These are phyloP conservation scores for Pandion haliaetus DNA, from an alignment of 2,113 vertebrate species.

Conservation along the genomic window DNA sequence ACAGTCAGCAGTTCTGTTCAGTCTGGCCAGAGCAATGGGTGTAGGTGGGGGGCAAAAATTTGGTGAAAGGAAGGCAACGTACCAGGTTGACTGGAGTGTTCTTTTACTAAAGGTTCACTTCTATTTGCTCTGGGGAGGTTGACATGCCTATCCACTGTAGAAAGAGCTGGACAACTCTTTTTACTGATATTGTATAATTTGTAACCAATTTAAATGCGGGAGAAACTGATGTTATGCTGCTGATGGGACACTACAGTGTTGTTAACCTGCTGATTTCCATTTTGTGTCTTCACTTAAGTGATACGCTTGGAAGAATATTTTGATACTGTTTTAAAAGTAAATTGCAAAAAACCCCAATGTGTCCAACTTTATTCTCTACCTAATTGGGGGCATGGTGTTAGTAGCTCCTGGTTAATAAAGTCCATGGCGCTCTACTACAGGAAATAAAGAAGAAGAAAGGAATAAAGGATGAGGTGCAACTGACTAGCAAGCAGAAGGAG, in stretches of 20 bases:
- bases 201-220: neutral
- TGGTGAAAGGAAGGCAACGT: neutral
- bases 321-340: neutral
- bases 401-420: neutral
- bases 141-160: neutral
- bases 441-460: slow-evolving; percentile 98
- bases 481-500: slow-evolving; percentile 96
- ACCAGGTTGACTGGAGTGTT: neutral
- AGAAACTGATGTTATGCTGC: neutral
- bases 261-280: neutral
- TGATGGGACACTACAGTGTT: neutral
- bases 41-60: neutral
- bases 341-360: fast-evolving
- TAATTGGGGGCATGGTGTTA: neutral
- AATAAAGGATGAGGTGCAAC: slow-evolving; percentile 93
- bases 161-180: neutral
- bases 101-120: neutral
- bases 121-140: neutral
- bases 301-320: neutral
- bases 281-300: neutral
- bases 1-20: neutral
- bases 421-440: slow-evolving; percentile 56
- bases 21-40: neutral
- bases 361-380: neutral
- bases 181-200: neutral